Conservation (phyloP, 2,113 vertebrate genomes). For the Triplophysa siluroides region DNA sequence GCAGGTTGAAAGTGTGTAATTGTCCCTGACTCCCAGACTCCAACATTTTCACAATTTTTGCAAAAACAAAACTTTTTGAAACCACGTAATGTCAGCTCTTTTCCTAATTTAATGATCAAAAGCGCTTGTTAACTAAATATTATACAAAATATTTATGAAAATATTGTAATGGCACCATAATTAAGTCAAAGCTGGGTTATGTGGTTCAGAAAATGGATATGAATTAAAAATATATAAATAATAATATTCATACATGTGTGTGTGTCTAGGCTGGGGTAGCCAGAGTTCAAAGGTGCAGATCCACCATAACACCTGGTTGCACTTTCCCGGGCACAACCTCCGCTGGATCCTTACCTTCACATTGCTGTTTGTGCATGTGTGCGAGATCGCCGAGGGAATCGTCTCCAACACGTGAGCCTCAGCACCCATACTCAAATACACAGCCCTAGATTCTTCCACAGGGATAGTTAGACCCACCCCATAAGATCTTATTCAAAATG, state of each 20-base stretch:
- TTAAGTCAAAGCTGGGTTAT: too few relatives aligned
- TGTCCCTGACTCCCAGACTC: neutral
- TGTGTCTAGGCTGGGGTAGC: constrained; percentile 89
- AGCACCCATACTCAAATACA: neutral
- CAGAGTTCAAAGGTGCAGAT: constrained; percentile 99
- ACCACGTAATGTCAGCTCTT: neutral
- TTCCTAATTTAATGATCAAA: neutral
- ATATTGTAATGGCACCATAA: too few relatives aligned
- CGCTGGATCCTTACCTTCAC: constrained; percentile 96
- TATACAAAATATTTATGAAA: too few relatives aligned
- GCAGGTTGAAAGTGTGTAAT: too few relatives aligned
- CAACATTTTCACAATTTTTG: neutral
- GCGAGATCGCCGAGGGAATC: constrained; percentile 95
- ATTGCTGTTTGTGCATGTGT: constrained; percentile 93
- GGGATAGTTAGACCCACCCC: neutral
- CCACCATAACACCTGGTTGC: constrained; percentile 98
- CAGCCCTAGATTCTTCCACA: neutral
- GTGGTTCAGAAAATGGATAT: too few relatives aligned
- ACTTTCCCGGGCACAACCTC: constrained; percentile 96
- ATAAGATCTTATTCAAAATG: neutral
- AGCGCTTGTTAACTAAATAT: too few relatives aligned
- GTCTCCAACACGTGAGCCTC: constrained; percentile 87
- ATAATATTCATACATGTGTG: constrained; percentile 2
- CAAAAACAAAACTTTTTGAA: constrained; percentile 2
- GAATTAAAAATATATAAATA: too few relatives aligned